A percentile compares a stretch with the other conserved stretches of the same genome.
phyloP scores from a whole-genome alignment of 1,140 invertebrate genomes.

The Ostrea edulis region DNA sequence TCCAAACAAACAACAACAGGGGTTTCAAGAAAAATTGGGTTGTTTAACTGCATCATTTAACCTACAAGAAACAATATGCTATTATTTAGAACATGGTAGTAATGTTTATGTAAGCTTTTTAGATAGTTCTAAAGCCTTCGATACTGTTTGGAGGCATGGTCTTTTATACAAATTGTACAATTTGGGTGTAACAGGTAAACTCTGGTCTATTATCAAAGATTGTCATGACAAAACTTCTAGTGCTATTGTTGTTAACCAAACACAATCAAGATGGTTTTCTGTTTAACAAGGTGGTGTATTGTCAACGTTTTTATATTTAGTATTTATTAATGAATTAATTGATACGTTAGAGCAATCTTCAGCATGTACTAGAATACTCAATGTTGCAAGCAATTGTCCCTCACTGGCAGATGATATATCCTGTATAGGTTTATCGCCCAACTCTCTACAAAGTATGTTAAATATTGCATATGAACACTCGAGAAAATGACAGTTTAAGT shows the following conservation, averaged over 20 bases:
- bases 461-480: neutral
- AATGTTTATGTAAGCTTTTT: neutral
- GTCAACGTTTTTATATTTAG: slow-evolving; percentile 31
- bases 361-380: neutral
- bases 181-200: neutral
- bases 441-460: slow-evolving; percentile 4
- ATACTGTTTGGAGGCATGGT: slow-evolving; percentile 9
- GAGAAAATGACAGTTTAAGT: slow-evolving; percentile 23
- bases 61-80: neutral
- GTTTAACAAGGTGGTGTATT: slow-evolving; percentile 16
- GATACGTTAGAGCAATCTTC: neutral
- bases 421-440: neutral
- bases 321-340: slow-evolving; percentile 26
- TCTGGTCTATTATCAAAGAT: slow-evolving; percentile 2
- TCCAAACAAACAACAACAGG: slow-evolving; percentile 29
- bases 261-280: slow-evolving; percentile 11
- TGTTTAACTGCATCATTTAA: slow-evolving; percentile 20
- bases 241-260: neutral
- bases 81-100: neutral
- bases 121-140: neutral
- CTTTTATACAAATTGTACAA: slow-evolving; percentile 11
- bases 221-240: neutral
- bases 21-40: slow-evolving; percentile 15
- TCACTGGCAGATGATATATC: slow-evolving; percentile 27
- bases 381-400: neutral